phyloP scores from a whole-genome alignment of 2,888 invertebrate genomes.

The Poecilobothrus nobilitatus region DNA sequence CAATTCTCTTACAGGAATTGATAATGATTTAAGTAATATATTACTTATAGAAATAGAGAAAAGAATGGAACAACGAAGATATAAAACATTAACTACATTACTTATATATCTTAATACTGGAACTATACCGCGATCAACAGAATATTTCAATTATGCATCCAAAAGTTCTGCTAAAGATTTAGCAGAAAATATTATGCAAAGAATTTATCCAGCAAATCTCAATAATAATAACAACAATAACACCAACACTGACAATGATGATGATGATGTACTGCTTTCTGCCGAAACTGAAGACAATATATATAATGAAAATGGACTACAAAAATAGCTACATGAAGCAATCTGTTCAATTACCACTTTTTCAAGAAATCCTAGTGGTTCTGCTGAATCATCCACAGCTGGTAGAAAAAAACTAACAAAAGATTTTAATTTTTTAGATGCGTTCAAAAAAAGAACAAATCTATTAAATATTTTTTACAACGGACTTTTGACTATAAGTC shows the following conservation, averaged over 20 bases:
- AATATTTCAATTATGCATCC: constrained; percentile 5
- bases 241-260: constrained; percentile 7
- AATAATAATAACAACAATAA: neutral
- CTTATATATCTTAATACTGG: constrained; percentile 7
- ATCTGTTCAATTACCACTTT: constrained; percentile 9
- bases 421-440: constrained; percentile 11
- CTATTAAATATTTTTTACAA: neutral
- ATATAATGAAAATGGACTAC: constrained; percentile 10
- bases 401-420: constrained; percentile 9
- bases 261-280: constrained; percentile 1
- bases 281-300: neutral
- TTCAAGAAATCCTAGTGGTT: constrained; percentile 7
- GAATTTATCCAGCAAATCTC: constrained; percentile 5
- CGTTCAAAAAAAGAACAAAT: constrained; percentile 5
- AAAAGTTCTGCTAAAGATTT: constrained; percentile 12
- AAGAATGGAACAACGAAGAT: neutral
- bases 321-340: constrained; percentile 10
- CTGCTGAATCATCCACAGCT: constrained; percentile 9
- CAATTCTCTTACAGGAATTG: too few species aligned
- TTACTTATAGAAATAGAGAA: neutral
- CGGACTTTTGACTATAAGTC: constrained; percentile 6
- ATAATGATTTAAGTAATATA: too few species aligned
- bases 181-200: constrained; percentile 10
- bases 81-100: constrained; percentile 7
- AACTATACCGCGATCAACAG: neutral